phyloP scores from a whole-genome alignment of 2,888 invertebrate genomes.

The Phytoseiulus persimilis region DNA sequence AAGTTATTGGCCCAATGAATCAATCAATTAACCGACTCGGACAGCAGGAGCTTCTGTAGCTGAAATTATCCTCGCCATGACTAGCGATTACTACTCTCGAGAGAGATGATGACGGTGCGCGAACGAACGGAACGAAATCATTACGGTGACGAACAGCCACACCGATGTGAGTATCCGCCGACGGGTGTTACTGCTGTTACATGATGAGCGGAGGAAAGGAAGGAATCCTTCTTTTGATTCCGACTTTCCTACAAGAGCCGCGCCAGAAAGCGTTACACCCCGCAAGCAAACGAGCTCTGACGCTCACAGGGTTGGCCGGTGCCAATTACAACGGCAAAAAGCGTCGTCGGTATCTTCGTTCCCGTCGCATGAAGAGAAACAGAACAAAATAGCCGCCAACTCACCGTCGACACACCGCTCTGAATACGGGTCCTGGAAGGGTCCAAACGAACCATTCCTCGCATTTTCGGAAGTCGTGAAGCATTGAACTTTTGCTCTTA shows the following conservation, averaged over 20 bases:
- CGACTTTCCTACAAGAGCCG: not conserved
- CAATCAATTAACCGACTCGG: not conserved
- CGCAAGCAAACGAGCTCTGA: not conserved
- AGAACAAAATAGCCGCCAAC: too few relatives aligned
- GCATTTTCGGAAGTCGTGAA: too few relatives aligned
- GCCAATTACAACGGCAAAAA: not conserved
- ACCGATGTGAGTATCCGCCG: not conserved
- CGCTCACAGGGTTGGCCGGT: not conserved
- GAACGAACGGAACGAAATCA: not conserved
- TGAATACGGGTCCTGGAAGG: too few relatives aligned
- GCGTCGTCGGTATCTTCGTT: not conserved
- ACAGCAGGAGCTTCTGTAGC: not conserved
- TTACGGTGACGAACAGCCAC: not conserved
- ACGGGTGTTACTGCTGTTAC: not conserved
- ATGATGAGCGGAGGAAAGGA: not conserved
- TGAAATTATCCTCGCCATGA: not conserved
- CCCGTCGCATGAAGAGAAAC: not conserved
- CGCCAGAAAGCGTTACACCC: not conserved
- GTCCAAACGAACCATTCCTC: too few relatives aligned
- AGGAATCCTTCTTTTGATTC: not conserved
- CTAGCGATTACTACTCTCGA: not conserved
- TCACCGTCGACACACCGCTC: too few relatives aligned
- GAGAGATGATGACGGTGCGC: not conserved
- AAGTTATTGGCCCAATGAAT: not conserved
- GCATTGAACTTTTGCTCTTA: not conserved